Base-by-base conservation (phyloP, 2,797 vertebrate species). In the Garrulus glandarius region DNA sequence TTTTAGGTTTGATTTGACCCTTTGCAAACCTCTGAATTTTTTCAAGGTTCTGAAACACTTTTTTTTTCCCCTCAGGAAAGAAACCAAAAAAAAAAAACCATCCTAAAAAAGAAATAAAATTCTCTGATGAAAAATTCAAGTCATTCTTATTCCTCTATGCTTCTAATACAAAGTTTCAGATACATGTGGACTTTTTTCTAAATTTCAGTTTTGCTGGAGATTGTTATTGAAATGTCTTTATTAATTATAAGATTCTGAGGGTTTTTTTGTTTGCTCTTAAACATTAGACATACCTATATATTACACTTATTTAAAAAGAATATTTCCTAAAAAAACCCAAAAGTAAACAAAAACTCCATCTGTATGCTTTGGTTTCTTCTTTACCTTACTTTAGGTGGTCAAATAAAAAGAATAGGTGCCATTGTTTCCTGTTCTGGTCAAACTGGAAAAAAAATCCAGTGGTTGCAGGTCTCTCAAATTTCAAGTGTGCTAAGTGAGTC, bases 271-370 rank as follows among this genome's bases (percentile, higher is more conserved):
- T 55, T 55, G 0, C 2, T 4, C 9, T 86, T 56, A 86, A 56
- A 37, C 8, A 36, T 49, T 81, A 71, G 6, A 36, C 10, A 15
- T 46, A 37, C 6, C 1, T 37, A 1, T 44, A 84, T n/a, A 4
- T 75, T 10, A 49, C 16, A 6, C 2, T 41, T 13, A 4, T 61
- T 46, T 41, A 24, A 72, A 87, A 72, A 26, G 7, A 81, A 6
- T 41, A n/a, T 47, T 68, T 37, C 8, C 13, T 43, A 22, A 56
- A 84, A 49, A 36, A 21, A 0, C 0, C 0, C 2, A 4, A n/a
- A 34, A 60, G 3, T 24, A 46, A 77, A 36, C 5, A 49, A 89
- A 76, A 67, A 11, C 2, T 3, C 12, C 22, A 10, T 37, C 9
- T 27, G 1, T 39, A 11, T 41, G 3, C 1, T 46, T 83, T 34